Conservation (phyloP, 2,888 invertebrate species). For the Odontomyia ornata region DNA sequence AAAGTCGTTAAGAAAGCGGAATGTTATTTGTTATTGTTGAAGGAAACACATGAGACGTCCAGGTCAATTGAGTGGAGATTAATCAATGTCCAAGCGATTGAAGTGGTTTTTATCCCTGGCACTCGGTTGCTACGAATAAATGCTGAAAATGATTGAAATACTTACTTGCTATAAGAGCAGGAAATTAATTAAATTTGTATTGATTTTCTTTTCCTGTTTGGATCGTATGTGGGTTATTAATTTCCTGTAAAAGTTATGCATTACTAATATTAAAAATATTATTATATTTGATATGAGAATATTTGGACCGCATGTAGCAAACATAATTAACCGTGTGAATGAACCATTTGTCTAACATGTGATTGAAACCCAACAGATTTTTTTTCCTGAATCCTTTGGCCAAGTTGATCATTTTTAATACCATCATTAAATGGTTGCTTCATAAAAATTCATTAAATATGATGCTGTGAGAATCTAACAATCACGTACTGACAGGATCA, state of each 20-base stretch:
- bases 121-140: not conserved
- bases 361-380: too few relatives aligned
- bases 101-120: constrained; percentile 15
- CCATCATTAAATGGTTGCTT: too few relatives aligned
- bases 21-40: constrained; percentile 43
- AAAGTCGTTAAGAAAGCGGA: constrained; percentile 39
- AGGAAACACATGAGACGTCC: constrained; percentile 47
- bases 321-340: too few relatives aligned
- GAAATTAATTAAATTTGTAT: constrained; percentile 45
- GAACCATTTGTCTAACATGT: too few relatives aligned
- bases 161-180: constrained; percentile 4
- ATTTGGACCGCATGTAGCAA: too few relatives aligned
- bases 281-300: too few relatives aligned
- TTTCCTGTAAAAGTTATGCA: too few relatives aligned
- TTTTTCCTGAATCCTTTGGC: too few relatives aligned
- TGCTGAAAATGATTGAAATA: constrained; percentile 42
- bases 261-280: too few relatives aligned
- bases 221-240: not conserved
- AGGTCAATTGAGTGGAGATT: constrained; percentile 48
- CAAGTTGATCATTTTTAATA: too few relatives aligned
- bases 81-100: constrained; percentile 46
- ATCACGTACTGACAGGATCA: constrained; percentile 13
- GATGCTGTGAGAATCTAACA: too few relatives aligned
- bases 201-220: constrained; percentile 13
- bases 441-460: too few relatives aligned